Percentiles rank a stretch among this genome's conserved stretches.
Evolutionary conservation across 2,888 invertebrate genomes (phyloP).

Genomic region (Drosophila mettleri): DNA sequence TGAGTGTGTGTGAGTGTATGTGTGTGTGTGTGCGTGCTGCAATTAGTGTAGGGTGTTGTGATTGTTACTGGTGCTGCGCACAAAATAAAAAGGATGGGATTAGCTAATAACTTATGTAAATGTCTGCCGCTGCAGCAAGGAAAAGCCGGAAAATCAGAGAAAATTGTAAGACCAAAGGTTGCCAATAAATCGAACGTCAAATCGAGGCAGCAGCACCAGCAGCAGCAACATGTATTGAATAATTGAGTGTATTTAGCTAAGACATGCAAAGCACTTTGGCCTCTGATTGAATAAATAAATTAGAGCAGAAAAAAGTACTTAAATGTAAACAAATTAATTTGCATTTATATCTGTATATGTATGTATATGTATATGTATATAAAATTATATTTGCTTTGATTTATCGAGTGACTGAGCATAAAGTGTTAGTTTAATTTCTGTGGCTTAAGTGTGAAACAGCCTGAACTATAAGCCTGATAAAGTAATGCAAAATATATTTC

Average conservation of each 20-base stretch:
- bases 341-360: background rate
- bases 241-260: slow-evolving; percentile 34
- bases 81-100: slow-evolving; percentile 17
- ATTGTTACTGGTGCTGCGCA: slow-evolving; percentile 23
- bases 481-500: no score
- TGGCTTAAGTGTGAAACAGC: background rate
- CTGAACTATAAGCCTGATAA: no score
- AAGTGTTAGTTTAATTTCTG: background rate
- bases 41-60: slow-evolving; percentile 60
- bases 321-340: slow-evolving; percentile 7
- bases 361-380: no score
- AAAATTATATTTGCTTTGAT: background rate
- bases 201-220: slow-evolving; percentile 27
- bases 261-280: slow-evolving; percentile 6
- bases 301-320: background rate
- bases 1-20: background rate
- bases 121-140: slow-evolving; percentile 5
- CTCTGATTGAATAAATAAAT: slow-evolving; percentile 6
- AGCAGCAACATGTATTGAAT: slow-evolving; percentile 32
- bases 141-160: slow-evolving; percentile 5
- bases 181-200: slow-evolving; percentile 44
- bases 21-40: slow-evolving; percentile 52
- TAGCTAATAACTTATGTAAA: slow-evolving; percentile 62
- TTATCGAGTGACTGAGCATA: background rate
- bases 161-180: slow-evolving; percentile 14